These are phyloP conservation scores for Neopelma chrysocephalum DNA, from an alignment of 2,797 vertebrate species.

Conservation along the genomic window DNA sequence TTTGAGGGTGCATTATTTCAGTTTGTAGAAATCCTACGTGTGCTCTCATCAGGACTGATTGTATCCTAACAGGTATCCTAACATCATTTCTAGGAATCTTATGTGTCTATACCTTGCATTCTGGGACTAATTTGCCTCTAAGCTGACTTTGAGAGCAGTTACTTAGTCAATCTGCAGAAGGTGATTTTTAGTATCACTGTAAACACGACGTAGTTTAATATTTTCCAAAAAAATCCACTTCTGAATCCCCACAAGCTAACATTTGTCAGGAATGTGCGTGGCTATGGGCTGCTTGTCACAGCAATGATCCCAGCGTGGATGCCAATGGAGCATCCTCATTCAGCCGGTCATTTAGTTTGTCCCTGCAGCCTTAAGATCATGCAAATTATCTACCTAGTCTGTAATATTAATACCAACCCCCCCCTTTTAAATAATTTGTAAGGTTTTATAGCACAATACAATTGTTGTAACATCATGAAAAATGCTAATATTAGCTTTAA, in stretches of 20 bases:
- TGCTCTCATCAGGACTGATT: not conserved
- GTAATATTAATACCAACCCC: not conserved
- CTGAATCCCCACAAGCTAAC: not conserved
- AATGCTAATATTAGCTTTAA: conserved; percentile 60
- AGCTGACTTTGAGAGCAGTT: not conserved
- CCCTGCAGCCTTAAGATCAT: conserved; percentile 29
- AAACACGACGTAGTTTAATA: conserved; percentile 3
- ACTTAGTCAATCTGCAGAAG: not conserved
- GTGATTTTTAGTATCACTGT: conserved; percentile 18
- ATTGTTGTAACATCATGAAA: conserved; percentile 27
- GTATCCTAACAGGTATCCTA: too few species aligned
- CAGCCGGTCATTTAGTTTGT: not conserved
- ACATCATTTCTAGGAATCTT: not conserved
- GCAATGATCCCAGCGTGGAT: not conserved
- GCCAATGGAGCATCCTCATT: not conserved
- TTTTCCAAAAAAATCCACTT: not conserved
- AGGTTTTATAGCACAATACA: conserved; percentile 41
- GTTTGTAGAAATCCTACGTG: not conserved
- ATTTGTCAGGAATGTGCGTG: not conserved
- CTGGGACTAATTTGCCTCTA: conserved; percentile 9
- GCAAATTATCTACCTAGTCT: conserved; percentile 23
- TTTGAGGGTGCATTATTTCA: not conserved
- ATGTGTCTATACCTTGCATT: not conserved
- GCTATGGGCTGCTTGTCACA: conserved; percentile 1
- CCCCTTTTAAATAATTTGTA: conserved; percentile 52